Conservation (phyloP, 2,888 invertebrate species). For the Eupithecia vulgata region DNA sequence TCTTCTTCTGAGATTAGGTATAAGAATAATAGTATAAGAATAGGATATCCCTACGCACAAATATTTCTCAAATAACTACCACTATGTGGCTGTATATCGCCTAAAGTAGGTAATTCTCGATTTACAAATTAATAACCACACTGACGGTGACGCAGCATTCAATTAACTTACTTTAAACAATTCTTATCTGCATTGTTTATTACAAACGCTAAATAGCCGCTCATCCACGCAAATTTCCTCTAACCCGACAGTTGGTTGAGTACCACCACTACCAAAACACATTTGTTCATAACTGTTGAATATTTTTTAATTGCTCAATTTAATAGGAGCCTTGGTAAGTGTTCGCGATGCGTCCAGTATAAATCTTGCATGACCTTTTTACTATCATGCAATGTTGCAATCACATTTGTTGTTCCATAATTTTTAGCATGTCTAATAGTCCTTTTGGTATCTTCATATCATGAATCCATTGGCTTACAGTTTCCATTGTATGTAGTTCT, state of each 20-base stretch:
- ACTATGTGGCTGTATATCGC: too few species aligned
- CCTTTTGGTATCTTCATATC: slow-evolving; percentile 55
- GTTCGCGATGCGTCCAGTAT: slow-evolving; percentile 42
- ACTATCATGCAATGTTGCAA: slow-evolving; percentile 56
- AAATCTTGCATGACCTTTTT: slow-evolving; percentile 62
- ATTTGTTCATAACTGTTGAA: slow-evolving; percentile 28
- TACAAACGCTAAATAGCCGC: slow-evolving; percentile 47
- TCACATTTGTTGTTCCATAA: slow-evolving; percentile 44
- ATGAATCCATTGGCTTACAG: slow-evolving; percentile 59
- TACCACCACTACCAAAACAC: slow-evolving; percentile 40
- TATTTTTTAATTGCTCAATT: slow-evolving; percentile 40
- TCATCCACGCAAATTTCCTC: slow-evolving; percentile 58
- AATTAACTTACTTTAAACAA: slow-evolving; percentile 50
- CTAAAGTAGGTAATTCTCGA: neutral
- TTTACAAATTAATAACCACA: slow-evolving; percentile 9
- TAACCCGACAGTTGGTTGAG: slow-evolving; percentile 42
- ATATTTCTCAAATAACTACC: neutral
- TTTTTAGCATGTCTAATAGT: slow-evolving; percentile 62
- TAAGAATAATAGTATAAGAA: too few species aligned
- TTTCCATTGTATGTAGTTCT: slow-evolving; percentile 52
- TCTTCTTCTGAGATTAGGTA: neutral
- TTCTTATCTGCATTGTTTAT: slow-evolving; percentile 56
- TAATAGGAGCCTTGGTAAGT: slow-evolving; percentile 59
- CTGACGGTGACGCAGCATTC: slow-evolving; percentile 55
- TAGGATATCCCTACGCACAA: neutral